Conservation (phyloP, 2,797 vertebrate species). For the Tokudaia muenninki region DNA sequence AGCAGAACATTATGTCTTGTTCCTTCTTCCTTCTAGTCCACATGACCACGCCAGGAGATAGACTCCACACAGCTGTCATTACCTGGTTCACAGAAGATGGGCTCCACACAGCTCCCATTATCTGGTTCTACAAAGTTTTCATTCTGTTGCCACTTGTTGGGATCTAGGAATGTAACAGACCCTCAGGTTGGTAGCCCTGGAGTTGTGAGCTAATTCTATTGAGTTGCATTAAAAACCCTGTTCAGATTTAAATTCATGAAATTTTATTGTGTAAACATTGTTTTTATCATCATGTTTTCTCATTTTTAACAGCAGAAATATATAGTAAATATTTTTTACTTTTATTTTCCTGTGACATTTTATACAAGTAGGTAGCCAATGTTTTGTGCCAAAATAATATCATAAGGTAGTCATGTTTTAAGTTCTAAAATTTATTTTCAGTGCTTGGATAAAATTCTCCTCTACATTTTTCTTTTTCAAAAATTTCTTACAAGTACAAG, state of each 20-base stretch:
- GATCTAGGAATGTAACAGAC: background rate
- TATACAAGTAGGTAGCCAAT: background rate
- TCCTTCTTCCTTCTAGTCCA: background rate
- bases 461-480: background rate
- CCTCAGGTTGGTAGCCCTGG: background rate
- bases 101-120: background rate
- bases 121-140: background rate
- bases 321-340: background rate
- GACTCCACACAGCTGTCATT: background rate
- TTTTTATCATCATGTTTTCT: background rate
- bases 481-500: background rate
- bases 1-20: no score
- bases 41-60: background rate
- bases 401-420: background rate
- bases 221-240: background rate
- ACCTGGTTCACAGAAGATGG: background rate
- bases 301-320: background rate
- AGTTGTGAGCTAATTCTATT: background rate
- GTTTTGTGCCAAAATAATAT: background rate
- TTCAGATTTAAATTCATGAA: slow-evolving; percentile 2
- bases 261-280: background rate
- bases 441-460: background rate
- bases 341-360: background rate
- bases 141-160: background rate
- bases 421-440: slow-evolving; percentile 26